Evolutionary conservation across 2,888 invertebrate genomes (phyloP).

Genomic region (Rhingia rostrata): DNA sequence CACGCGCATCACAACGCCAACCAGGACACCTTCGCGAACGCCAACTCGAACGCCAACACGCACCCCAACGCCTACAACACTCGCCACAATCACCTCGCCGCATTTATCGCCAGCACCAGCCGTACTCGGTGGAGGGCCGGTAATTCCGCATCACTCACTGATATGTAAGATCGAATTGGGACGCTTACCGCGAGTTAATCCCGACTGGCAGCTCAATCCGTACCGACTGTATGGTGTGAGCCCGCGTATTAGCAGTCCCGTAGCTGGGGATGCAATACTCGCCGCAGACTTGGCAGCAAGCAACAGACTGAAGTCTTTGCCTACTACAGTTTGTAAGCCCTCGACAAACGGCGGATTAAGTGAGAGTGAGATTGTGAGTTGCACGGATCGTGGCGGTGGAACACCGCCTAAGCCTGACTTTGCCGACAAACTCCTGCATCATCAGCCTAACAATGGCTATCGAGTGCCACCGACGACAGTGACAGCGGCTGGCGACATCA

Average conservation of each 20-base stretch:
- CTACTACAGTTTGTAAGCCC: constrained; percentile 33
- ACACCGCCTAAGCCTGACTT: constrained; percentile 61
- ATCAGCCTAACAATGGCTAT: constrained; percentile 64
- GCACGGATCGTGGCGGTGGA: constrained; percentile 58
- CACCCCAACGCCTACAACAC: constrained; percentile 78
- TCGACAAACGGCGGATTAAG: constrained; percentile 52
- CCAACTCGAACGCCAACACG: constrained; percentile 77
- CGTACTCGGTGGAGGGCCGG: constrained; percentile 64
- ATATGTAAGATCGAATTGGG: constrained; percentile 81
- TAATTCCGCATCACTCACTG: constrained; percentile 75
- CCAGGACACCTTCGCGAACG: constrained; percentile 76
- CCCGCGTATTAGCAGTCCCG: constrained; percentile 75
- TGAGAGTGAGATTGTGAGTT: constrained; percentile 51
- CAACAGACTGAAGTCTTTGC: constrained; percentile 49
- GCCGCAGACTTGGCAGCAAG: constrained; percentile 68
- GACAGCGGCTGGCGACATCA: constrained; percentile 75
- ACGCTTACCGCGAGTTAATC: constrained; percentile 78
- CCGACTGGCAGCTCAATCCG: constrained; percentile 79
- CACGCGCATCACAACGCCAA: constrained; percentile 77
- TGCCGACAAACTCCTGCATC: constrained; percentile 40
- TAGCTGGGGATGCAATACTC: constrained; percentile 65
- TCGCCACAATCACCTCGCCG: constrained; percentile 60
- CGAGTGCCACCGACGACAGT: constrained; percentile 45
- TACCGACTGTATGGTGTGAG: constrained; percentile 77
- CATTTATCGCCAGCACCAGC: constrained; percentile 58